phyloP scores from a whole-genome alignment of 2,113 vertebrate genomes.

The Saguinus imperator region DNA sequence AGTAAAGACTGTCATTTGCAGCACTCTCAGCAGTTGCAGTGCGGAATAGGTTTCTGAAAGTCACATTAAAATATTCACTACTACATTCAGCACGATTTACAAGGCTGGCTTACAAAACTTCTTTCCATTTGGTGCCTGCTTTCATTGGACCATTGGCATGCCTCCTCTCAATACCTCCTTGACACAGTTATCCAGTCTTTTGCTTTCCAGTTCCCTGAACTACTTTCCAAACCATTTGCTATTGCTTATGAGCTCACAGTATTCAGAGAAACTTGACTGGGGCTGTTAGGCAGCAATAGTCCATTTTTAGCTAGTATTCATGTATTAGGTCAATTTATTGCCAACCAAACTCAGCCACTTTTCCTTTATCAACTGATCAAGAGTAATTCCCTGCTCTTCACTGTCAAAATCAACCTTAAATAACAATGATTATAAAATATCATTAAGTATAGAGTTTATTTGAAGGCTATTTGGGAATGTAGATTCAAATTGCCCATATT shows the following conservation, averaged over 20 bases:
- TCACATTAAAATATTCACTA: not conserved
- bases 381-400: not conserved
- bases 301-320: too few relatives aligned
- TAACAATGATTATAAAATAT: not conserved
- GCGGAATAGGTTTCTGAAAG: not conserved
- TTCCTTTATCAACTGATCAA: not conserved
- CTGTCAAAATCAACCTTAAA: not conserved
- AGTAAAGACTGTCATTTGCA: not conserved
- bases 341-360: not conserved
- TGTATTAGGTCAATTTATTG: too few relatives aligned
- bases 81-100: not conserved
- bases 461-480: not conserved
- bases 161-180: not conserved
- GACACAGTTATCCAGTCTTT: not conserved
- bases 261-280: not conserved
- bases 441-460: not conserved
- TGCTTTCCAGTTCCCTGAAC: not conserved
- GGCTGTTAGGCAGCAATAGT: too few relatives aligned
- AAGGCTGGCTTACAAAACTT: not conserved
- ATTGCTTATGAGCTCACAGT: not conserved
- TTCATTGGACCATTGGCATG: not conserved
- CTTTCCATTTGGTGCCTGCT: not conserved
- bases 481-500: not conserved
- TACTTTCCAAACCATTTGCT: not conserved
- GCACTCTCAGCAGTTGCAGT: not conserved